These are phyloP conservation scores for Dreissena polymorpha DNA, from an alignment of 1,140 invertebrate genomes.

Conservation along the genomic window DNA sequence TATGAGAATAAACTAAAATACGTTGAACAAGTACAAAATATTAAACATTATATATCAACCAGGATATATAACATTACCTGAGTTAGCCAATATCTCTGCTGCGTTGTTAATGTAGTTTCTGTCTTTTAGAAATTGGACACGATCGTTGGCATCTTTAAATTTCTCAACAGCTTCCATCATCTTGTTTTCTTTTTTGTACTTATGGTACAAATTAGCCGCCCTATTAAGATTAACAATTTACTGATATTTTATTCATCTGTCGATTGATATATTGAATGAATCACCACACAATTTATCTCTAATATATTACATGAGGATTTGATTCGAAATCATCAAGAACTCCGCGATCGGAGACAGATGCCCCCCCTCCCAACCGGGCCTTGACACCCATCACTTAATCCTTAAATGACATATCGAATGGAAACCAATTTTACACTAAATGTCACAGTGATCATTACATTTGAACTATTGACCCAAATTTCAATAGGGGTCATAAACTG, in stretches of 20 bases:
- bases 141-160: conserved; percentile 60
- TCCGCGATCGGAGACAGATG: too few species aligned
- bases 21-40: neutral
- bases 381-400: too few species aligned
- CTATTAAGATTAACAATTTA: conserved; percentile 28
- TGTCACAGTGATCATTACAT: too few species aligned
- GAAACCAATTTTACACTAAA: too few species aligned
- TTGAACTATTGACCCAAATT: too few species aligned
- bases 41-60: conserved; percentile 40
- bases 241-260: conserved; percentile 1
- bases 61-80: conserved; percentile 57
- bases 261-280: neutral
- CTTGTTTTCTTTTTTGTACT: conserved; percentile 52
- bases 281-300: neutral
- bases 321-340: neutral
- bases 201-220: conserved; percentile 65
- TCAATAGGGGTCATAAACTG: too few species aligned
- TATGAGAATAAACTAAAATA: too few species aligned
- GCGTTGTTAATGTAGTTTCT: conserved; percentile 60
- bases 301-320: neutral
- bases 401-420: too few species aligned
- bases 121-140: conserved; percentile 64
- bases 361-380: too few species aligned
- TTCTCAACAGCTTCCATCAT: conserved; percentile 66
- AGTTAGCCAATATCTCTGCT: conserved; percentile 56